Evolutionary conservation across 2,888 invertebrate species (phyloP), one percentile per base, ranked within the genome.

Genomic region (Rhyacophila evoluta): DNA sequence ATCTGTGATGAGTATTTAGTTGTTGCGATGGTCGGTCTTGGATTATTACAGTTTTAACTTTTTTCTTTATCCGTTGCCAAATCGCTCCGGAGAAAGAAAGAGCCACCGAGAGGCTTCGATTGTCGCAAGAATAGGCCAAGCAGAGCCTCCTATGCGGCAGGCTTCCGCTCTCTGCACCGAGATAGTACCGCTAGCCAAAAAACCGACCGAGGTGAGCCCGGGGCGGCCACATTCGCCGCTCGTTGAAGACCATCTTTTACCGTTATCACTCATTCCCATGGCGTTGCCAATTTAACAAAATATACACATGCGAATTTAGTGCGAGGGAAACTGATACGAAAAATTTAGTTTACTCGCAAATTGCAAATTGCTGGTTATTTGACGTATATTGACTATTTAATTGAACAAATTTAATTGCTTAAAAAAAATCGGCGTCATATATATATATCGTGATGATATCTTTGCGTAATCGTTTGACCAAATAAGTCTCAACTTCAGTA

Each of bases 61-160:
- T 19, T 55, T 55, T 55, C 55, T 55, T 8, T 19, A 55, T 25
- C 55, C 55, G 55, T 8, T 55, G 55, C 25, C 55, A 55, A 55
- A 25, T 55, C 55, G 55, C 55, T 19, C 19, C 55, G 55, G 19
- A 55, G 55, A 55, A 55, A 55, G 55, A 55, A 15, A 15, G 3
- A 25, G 55, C 41, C 41, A 15, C 15, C 41, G 6, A 41, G 4
- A 19, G 41, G 55, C 55, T 55, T 2, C 55, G 25, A 55, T 25
- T 55, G 55, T 55, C 55, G 55, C 55, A 25, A 55, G 55, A 55
- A 55, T 55, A 55, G 55, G 55, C 55, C 55, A 55, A 19, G 55
- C 29, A 55, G 55, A 2, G 10, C 25, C 55, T 55, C 55, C 55
- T 55, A 15, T 19, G 55, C 25, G 41, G 55, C 19, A 8, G 55